Evolutionary conservation across 2,797 vertebrate genomes (phyloP), one percentile per base, ranked within the genome.

Genomic region (Bradypodion ventrale): DNA sequence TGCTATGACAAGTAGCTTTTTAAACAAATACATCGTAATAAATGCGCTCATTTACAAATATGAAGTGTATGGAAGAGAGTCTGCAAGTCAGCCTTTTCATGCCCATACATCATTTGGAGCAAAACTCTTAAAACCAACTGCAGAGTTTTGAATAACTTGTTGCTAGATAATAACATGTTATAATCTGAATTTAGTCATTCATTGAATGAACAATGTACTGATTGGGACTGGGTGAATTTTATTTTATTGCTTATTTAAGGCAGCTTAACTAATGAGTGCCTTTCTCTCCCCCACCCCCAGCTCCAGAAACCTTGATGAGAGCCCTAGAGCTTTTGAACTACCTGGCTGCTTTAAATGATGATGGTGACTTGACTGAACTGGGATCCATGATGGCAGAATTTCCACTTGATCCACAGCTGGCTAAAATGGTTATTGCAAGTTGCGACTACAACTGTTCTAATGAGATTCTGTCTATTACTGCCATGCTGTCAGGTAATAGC

Each of bases 361-460:
- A 99, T 44, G 99, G 99, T 81, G 98, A 99, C 93, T 96, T 99
- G 96, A 99, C 99, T 1, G 98, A 99, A 93, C 95, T 99, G 93
- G 99, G 99, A 91, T 99, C 98, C 92, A 99, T 99, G 98, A 99
- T 99, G 98, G 98, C 99, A 0, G 99, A 99, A 93, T 99, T 99
- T 91, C 98, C 98, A 63, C 83, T 99, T 93, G 98, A 99, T 93
- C 99, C 99, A 82, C 98, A 99, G 92, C 96, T 99, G 92, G 98
- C 98, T 90, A 99, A 99, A 97, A 99, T 99, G 98, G 98, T 99
- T 96, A 99, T 99, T 93, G 98, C 98, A 89, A 99, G 98, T 96
- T 99, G 99, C 95, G 98, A 99, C 94, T 99, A 98, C 96, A 99
- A 99, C 97, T 99, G 99, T 96, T 99, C 98, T 95, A 99, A 99